Conservation (phyloP, 2,797 vertebrate species). For the Philypnodon macrostomus region DNA sequence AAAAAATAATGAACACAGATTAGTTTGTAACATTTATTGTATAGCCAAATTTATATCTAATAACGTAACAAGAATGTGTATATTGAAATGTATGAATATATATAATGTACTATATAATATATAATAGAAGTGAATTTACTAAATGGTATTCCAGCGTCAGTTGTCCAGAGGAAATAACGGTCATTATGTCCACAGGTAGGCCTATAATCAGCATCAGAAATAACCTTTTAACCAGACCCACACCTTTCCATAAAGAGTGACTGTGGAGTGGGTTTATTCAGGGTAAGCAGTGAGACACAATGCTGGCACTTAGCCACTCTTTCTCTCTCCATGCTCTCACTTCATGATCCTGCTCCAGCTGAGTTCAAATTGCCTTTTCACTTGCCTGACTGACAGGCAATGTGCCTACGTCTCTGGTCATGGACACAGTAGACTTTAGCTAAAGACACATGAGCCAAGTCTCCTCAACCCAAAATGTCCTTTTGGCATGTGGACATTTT, state of each 20-base stretch:
- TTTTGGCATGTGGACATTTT: not conserved
- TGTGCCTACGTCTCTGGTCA: not conserved
- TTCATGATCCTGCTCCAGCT: constrained; percentile 22
- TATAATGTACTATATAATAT: no score
- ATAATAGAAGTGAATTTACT: not conserved
- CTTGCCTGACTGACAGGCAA: constrained; percentile 19
- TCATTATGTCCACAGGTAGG: constrained; percentile 16
- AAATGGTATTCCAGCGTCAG: not conserved
- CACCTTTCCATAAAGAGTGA: constrained; percentile 12
- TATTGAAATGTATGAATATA: no score
- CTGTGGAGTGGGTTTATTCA: constrained; percentile 16
- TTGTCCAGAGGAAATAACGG: constrained; percentile 3
- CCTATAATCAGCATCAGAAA: constrained; percentile 15
- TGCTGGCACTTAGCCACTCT: constrained; percentile 23
- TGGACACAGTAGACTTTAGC: constrained; percentile 8
- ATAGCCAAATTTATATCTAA: no score
- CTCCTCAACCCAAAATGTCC: constrained; percentile 4
- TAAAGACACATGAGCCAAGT: constrained; percentile 6
- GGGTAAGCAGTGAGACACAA: constrained; percentile 7
- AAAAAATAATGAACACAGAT: no score
- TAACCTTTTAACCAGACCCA: constrained; percentile 4
- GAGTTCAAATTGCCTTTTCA: constrained; percentile 26
- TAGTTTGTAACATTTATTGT: no score
- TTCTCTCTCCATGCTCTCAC: constrained; percentile 19
- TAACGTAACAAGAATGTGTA: no score